These are phyloP conservation scores for Lysandra bellargus DNA, from an alignment of 2,888 invertebrate genomes.

Conservation along the genomic window DNA sequence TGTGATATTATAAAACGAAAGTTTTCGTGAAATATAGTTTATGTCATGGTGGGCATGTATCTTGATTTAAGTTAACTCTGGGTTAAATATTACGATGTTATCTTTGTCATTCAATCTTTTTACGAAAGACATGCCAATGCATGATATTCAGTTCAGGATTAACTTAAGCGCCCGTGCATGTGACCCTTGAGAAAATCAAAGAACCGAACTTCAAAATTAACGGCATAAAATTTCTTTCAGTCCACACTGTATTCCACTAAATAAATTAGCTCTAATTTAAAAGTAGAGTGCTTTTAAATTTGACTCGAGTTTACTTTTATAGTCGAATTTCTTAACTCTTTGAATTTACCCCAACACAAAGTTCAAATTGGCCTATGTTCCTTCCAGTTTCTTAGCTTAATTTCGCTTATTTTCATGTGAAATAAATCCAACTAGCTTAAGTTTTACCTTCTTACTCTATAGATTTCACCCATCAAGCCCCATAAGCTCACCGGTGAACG, in stretches of 20 bases:
- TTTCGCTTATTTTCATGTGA: not conserved
- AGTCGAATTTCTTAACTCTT: conserved; percentile 6
- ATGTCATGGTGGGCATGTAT: too few species aligned
- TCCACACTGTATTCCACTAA: not conserved
- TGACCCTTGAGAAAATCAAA: too few species aligned
- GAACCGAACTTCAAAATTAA: not conserved
- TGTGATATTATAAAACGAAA: not conserved
- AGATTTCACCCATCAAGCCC: not conserved
- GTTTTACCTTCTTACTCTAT: not conserved
- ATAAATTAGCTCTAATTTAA: conserved; percentile 18
- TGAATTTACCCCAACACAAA: conserved; percentile 6
- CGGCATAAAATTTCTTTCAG: not conserved
- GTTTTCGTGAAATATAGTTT: too few species aligned
- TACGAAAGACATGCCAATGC: too few species aligned
- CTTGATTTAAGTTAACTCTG: too few species aligned
- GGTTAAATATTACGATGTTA: too few species aligned
- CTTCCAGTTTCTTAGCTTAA: not conserved
- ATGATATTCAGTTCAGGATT: too few species aligned
- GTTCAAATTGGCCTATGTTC: not conserved
- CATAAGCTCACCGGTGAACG: too few species aligned
- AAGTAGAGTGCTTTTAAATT: not conserved
- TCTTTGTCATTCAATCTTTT: too few species aligned
- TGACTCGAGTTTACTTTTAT: conserved; percentile 16
- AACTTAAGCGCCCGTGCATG: too few species aligned
- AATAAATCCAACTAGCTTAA: not conserved